phyloP scores from a whole-genome alignment of 2,797 vertebrate species.

The Gambusia yucatana region DNA sequence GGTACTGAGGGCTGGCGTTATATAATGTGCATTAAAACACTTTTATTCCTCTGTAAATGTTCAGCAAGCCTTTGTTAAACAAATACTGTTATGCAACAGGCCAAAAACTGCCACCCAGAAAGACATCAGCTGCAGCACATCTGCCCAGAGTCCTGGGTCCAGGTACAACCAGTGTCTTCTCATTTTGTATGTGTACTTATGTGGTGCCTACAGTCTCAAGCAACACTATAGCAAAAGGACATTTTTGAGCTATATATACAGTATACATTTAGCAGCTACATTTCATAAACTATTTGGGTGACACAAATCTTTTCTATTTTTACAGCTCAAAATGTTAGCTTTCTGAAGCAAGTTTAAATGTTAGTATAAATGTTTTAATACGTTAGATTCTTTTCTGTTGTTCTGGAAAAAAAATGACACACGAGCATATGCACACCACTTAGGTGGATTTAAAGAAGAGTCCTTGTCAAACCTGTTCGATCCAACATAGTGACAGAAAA shows the following conservation, averaged over 20 bases:
- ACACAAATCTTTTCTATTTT: not conserved
- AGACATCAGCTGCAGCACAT: slow-evolving; percentile 30
- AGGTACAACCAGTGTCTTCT: slow-evolving; percentile 47
- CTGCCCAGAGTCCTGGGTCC: slow-evolving; percentile 33
- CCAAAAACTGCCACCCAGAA: slow-evolving; percentile 50
- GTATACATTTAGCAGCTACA: too few relatives aligned
- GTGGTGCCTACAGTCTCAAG: not conserved
- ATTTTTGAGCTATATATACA: not conserved
- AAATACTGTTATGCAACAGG: slow-evolving; percentile 53
- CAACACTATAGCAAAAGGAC: not conserved
- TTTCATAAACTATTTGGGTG: too few relatives aligned
- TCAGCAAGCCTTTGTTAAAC: not conserved
- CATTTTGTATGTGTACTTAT: too few relatives aligned
- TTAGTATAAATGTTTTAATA: too few relatives aligned
- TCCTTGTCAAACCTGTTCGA: not conserved
- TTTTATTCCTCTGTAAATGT: not conserved
- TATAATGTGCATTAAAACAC: not conserved
- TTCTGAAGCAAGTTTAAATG: too few relatives aligned
- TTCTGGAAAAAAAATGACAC: too few relatives aligned
- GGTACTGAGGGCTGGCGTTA: too few relatives aligned
- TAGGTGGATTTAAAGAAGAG: not conserved
- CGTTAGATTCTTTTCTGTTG: too few relatives aligned
- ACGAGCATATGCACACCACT: not conserved
- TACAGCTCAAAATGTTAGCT: not conserved
- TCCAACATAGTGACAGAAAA: not conserved